phyloP scores from a whole-genome alignment of 1,140 invertebrate species.

The Pseudomyrmex cubaensis region DNA sequence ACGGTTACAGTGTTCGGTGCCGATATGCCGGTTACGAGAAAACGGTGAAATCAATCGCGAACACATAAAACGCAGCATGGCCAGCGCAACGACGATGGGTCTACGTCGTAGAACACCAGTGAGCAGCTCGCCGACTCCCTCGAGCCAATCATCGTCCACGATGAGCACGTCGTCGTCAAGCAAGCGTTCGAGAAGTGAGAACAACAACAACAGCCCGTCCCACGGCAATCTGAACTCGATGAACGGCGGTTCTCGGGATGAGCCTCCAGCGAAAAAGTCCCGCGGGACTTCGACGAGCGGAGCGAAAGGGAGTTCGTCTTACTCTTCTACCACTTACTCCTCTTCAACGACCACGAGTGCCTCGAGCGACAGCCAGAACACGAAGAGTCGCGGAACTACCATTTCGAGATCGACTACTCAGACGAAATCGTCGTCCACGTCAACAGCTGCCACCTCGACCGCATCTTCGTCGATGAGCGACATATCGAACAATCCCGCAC shows the following conservation, averaged over 20 bases:
- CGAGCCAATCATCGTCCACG: constrained; percentile 67
- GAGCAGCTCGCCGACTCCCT: constrained; percentile 76
- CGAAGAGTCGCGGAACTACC: constrained; percentile 62
- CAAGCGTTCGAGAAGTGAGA: constrained; percentile 83
- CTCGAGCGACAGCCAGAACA: constrained; percentile 39
- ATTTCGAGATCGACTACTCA: constrained; percentile 63
- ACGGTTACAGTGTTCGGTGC: constrained; percentile 13
- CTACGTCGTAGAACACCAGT: constrained; percentile 82
- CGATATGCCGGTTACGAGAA: constrained; percentile 12
- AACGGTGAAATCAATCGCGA: constrained; percentile 10
- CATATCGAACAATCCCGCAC: constrained; percentile 42
- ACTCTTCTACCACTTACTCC: not conserved
- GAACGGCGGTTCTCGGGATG: constrained; percentile 71
- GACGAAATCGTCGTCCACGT: constrained; percentile 51
- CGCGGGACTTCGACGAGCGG: constrained; percentile 72
- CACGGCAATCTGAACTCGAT: constrained; percentile 84
- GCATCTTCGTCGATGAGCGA: constrained; percentile 29
- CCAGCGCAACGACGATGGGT: constrained; percentile 84
- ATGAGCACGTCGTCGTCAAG: constrained; percentile 71
- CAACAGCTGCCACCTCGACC: constrained; percentile 29
- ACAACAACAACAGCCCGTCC: constrained; percentile 84
- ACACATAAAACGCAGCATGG: constrained; percentile 72
- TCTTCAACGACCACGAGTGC: constrained; percentile 30
- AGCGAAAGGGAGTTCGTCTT: constrained; percentile 63
- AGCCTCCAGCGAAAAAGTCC: constrained; percentile 82